phyloP scores from a whole-genome alignment of 1,140 invertebrate genomes.

The Apis dorsata region DNA sequence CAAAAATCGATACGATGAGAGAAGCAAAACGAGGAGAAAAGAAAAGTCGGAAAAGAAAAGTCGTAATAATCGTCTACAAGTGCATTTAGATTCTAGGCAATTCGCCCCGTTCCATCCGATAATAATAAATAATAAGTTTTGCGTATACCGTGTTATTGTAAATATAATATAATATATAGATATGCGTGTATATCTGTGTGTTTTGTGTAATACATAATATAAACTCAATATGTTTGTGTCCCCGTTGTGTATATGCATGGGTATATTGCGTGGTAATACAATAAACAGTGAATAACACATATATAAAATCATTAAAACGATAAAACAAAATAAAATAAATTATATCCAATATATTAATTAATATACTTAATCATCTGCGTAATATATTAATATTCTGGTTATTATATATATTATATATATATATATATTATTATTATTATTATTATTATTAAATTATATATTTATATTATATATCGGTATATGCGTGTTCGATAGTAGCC shows the following conservation, averaged over 20 bases:
- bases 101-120: slow-evolving; percentile 40
- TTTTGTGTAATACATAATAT: background rate
- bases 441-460: slow-evolving; percentile 48
- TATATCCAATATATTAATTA: slow-evolving; percentile 79
- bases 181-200: background rate
- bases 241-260: slow-evolving; percentile 28
- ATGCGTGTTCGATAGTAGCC: slow-evolving; percentile 67
- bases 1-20: background rate
- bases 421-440: slow-evolving; percentile 40
- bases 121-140: slow-evolving; percentile 61
- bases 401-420: slow-evolving; percentile 47
- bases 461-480: slow-evolving; percentile 53
- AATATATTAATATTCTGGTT: slow-evolving; percentile 79
- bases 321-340: slow-evolving; percentile 80
- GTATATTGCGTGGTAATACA: slow-evolving; percentile 56
- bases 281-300: slow-evolving; percentile 79
- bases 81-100: slow-evolving; percentile 51
- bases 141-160: slow-evolving; percentile 10
- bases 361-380: slow-evolving; percentile 76
- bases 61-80: slow-evolving; percentile 50
- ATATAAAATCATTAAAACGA: slow-evolving; percentile 80
- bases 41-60: slow-evolving; percentile 28
- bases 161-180: background rate
- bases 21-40: slow-evolving; percentile 18
- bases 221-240: slow-evolving; percentile 19